phyloP scores from a whole-genome alignment of 1,140 invertebrate genomes.

The Drosophila sucinea region DNA sequence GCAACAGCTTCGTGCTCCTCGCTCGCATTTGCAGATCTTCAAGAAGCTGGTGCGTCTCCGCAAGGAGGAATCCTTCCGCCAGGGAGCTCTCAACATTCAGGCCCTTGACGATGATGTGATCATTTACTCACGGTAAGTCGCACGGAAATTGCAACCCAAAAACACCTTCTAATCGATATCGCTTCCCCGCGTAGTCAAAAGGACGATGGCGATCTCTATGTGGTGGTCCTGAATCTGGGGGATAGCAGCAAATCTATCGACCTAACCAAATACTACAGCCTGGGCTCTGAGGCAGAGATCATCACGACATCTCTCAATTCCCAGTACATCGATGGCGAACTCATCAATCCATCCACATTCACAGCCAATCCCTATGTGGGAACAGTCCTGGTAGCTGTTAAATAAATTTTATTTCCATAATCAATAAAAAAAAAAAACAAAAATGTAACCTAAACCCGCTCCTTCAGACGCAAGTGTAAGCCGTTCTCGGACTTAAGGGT shows the following conservation, averaged over 20 bases:
- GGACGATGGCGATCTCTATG: constrained; percentile 66
- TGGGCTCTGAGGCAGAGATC: constrained; percentile 65
- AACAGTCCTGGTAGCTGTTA: constrained; percentile 50
- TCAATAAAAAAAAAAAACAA: constrained; percentile 15
- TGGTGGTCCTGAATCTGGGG: constrained; percentile 69
- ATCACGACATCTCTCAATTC: constrained; percentile 75
- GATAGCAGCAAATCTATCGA: constrained; percentile 48
- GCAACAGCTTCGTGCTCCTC: constrained; percentile 77
- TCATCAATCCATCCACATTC: constrained; percentile 54
- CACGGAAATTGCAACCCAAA: fast-evolving
- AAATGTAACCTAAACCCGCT: constrained; percentile 36
- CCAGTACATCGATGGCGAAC: constrained; percentile 66
- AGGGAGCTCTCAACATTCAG: constrained; percentile 60
- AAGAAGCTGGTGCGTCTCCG: constrained; percentile 72
- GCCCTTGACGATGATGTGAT: constrained; percentile 66
- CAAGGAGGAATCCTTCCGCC: constrained; percentile 68
- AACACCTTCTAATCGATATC: not conserved
- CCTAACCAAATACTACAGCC: constrained; percentile 54
- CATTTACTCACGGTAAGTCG: constrained; percentile 65
- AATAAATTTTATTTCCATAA: constrained; percentile 27
- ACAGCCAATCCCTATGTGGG: constrained; percentile 63
- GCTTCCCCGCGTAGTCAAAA: constrained; percentile 40
- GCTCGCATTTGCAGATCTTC: constrained; percentile 78
- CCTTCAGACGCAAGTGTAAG: constrained; percentile 56
- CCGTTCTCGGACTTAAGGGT: constrained; percentile 77